These are phyloP conservation scores for Trichoplusia ni DNA, from an alignment of 1,140 invertebrate species.

Conservation along the genomic window DNA sequence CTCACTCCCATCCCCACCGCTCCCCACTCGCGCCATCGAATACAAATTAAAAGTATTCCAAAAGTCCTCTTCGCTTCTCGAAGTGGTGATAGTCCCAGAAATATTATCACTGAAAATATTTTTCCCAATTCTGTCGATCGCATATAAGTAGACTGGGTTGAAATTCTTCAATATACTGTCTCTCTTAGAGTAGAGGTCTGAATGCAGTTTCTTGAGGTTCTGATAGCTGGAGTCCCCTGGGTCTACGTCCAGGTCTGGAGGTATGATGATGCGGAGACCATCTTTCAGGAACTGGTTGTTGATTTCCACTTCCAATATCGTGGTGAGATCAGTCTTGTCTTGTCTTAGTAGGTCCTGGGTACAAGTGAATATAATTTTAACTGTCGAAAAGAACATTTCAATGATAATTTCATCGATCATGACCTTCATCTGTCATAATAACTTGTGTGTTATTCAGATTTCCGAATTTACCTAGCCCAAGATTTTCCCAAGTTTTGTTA, in stretches of 20 bases:
- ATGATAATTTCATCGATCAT: no score
- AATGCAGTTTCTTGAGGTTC: conserved; percentile 59
- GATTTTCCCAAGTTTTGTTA: no score
- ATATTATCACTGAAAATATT: conserved; percentile 68
- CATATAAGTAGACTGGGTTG: conserved; percentile 72
- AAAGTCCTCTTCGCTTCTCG: conserved; percentile 64
- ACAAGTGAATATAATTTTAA: conserved; percentile 28
- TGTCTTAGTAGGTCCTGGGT: conserved; percentile 86
- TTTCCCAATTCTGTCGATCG: conserved; percentile 64
- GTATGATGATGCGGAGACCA: conserved; percentile 87
- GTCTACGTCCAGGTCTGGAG: conserved; percentile 82
- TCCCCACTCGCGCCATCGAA: conserved; percentile 44
- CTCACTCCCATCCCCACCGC: conserved; percentile 31
- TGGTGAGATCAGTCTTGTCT: conserved; percentile 83
- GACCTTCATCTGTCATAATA: no score
- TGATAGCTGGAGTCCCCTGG: conserved; percentile 48
- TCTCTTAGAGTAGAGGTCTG: conserved; percentile 69
- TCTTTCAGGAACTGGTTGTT: conserved; percentile 87
- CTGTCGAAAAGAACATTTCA: no score
- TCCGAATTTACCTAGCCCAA: no score
- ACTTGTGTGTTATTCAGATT: no score
- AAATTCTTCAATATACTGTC: conserved; percentile 63
- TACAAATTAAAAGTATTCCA: conserved; percentile 66
- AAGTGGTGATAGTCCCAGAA: conserved; percentile 38
- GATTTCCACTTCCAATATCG: conserved; percentile 89